Conservation (phyloP, 2,888 invertebrate species). For the Harpalus rubripes region DNA sequence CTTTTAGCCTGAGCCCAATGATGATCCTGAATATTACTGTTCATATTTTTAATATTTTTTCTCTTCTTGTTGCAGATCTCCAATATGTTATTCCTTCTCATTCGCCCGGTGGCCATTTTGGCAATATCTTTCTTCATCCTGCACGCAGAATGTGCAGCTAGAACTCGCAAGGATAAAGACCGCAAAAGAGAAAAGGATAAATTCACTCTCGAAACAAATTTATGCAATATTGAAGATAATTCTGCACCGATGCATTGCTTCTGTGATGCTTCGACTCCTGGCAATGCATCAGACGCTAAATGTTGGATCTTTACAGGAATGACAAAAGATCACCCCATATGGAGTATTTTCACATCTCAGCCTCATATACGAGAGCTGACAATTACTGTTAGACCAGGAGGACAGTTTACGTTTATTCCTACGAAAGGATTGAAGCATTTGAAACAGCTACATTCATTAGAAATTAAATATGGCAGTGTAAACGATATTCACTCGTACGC, state of each 20-base stretch:
- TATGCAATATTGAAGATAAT: conserved; percentile 80
- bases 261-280: conserved; percentile 81
- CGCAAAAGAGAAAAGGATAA: conserved; percentile 65
- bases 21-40: too few relatives aligned
- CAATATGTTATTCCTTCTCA: background rate
- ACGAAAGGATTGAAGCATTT: conserved; percentile 84
- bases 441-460: conserved; percentile 83
- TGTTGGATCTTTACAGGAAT: conserved; percentile 88
- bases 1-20: too few relatives aligned
- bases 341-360: conserved; percentile 88
- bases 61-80: background rate
- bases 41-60: background rate
- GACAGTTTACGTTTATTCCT: conserved; percentile 85
- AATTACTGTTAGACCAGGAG: conserved; percentile 85
- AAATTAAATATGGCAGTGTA: conserved; percentile 87
- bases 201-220: conserved; percentile 74
- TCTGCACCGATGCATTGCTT: conserved; percentile 84
- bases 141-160: conserved; percentile 14
- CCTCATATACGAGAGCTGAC: conserved; percentile 85
- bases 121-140: background rate
- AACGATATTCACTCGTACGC: conserved; percentile 85
- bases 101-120: background rate
- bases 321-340: conserved; percentile 84
- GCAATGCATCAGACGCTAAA: conserved; percentile 85
- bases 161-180: conserved; percentile 62